Evolutionary conservation across 2,888 invertebrate genomes (phyloP).

Genomic region (Lumbricus terrestris): DNA sequence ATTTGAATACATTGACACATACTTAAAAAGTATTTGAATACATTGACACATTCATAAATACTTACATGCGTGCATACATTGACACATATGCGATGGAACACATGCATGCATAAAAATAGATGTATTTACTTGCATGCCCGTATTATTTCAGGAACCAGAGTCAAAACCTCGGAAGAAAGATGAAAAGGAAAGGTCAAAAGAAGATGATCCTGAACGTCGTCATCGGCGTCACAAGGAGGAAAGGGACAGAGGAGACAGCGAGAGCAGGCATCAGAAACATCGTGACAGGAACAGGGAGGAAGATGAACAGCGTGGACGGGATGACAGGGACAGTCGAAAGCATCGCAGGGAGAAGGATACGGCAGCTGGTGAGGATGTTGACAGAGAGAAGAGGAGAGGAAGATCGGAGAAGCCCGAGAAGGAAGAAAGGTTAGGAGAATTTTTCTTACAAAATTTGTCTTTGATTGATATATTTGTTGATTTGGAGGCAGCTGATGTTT

Average conservation of each 20-base stretch:
- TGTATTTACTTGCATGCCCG: not conserved
- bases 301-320: not conserved
- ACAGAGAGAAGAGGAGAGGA: not conserved
- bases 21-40: not conserved
- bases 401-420: not conserved
- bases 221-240: not conserved
- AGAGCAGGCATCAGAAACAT: not conserved
- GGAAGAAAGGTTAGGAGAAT: not conserved
- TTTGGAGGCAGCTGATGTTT: not conserved
- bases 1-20: too few species aligned
- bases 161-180: not conserved
- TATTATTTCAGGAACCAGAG: not conserved
- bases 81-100: not conserved
- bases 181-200: not conserved
- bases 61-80: too few species aligned
- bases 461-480: not conserved
- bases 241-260: slow-evolving; percentile 5
- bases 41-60: too few species aligned
- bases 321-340: not conserved
- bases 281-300: not conserved
- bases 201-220: not conserved
- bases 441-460: not conserved
- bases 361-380: not conserved
- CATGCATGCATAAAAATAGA: not conserved
- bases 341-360: not conserved